Evolutionary conservation across 2,888 invertebrate species (phyloP), one percentile per base, ranked within the genome.

Genomic region (Orchesella flavescens): DNA sequence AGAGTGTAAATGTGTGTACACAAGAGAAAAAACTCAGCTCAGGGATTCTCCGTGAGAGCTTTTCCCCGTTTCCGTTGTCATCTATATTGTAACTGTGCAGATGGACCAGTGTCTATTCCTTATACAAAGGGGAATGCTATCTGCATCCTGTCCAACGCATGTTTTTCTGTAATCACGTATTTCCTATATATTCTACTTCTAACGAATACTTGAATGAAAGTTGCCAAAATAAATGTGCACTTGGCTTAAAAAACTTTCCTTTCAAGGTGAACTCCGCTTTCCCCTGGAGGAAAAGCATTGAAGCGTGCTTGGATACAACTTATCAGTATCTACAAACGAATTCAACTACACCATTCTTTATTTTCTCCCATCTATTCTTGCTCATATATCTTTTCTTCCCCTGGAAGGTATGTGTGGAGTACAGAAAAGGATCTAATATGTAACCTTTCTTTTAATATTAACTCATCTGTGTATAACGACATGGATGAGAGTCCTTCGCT

Each of bases 211-310:
- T 46, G 44, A 68, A 15, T 13, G n/a, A 49, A 55, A 21, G 59
- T 69, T 78, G 69, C 69, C 77, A 78, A 69, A 78, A 78, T 69
- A 69, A 78, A 78, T 78, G 69, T 78, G 23, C 69, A 69, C 12
- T 68, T 46, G 69, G 23, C 61, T 61, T 9, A 21, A 68, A 76
- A 68, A 68, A 34, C 34, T 34, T 34, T 34, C 44, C 57, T 76
- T 66, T 76, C 76, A 76, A 76, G 76, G 76, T 76, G 34, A 76
- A 13, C 24, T 24, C 46, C 23, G 55, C 74, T 55, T 72, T 34
- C 34, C 34, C 34, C 34, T 34, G 34, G 34, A 34, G 34, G 34
- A 34, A 34, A 34, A 34, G 34, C 34, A 34, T 34, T 34, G 34
- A 34, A 2, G 34, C 34, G 34, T 34, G 34, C 34, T 34, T 4